A percentile compares a stretch with the other conserved stretches of the same genome.
phyloP scores from a whole-genome alignment of 2,113 vertebrate genomes.

The Neoarius graeffei region DNA sequence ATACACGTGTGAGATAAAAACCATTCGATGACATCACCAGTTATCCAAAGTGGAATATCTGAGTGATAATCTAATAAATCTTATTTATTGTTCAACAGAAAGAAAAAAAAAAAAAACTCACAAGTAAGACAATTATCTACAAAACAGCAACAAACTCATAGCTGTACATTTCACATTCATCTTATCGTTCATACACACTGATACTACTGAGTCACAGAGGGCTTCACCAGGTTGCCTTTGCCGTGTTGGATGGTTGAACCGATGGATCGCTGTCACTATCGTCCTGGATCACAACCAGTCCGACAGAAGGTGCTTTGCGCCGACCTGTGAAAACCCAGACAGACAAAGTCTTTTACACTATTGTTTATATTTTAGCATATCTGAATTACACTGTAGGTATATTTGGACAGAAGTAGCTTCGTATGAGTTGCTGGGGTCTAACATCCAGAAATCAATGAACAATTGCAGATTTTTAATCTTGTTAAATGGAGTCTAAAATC shows the following conservation, averaged over 20 bases:
- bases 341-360: no score
- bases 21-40: neutral
- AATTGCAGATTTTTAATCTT: no score
- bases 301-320: slow-evolving; percentile 42
- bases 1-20: neutral
- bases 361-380: no score
- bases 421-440: no score
- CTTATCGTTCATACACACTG: neutral
- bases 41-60: neutral
- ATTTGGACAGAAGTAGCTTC: no score
- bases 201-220: slow-evolving; percentile 3
- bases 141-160: slow-evolving; percentile 13
- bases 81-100: slow-evolving; percentile 40
- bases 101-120: slow-evolving; percentile 6
- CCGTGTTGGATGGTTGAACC: slow-evolving; percentile 13
- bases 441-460: no score
- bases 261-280: slow-evolving; percentile 51
- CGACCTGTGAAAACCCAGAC: slow-evolving; percentile 25
- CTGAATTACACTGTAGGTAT: no score
- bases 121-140: slow-evolving; percentile 34
- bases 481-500: no score
- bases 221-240: slow-evolving; percentile 12
- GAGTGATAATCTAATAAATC: slow-evolving; percentile 34
- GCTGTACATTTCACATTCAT: slow-evolving; percentile 16
- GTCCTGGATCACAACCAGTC: slow-evolving; percentile 63